Evolutionary conservation across 2,797 vertebrate species (phyloP).

Genomic region (Pseudomugil gertrudae): DNA sequence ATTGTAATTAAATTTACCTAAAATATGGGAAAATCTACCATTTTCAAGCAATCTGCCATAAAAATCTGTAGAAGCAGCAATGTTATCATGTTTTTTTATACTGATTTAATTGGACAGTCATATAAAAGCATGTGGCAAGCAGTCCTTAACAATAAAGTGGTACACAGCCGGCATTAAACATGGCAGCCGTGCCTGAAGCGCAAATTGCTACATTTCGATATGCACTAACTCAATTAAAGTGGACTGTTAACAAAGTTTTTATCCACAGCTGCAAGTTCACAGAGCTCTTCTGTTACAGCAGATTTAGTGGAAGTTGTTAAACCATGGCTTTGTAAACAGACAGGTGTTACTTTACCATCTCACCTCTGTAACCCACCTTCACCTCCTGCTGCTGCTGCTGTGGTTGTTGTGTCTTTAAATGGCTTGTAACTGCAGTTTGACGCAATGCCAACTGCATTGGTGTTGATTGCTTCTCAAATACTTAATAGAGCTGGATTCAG

Average conservation of each 20-base stretch:
- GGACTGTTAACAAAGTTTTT: slow-evolving; percentile 44
- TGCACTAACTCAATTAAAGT: slow-evolving; percentile 37
- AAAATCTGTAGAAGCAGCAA: slow-evolving; percentile 17
- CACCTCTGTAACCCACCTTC: slow-evolving; percentile 41
- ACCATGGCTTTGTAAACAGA: slow-evolving; percentile 31
- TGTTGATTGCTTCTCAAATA: slow-evolving; percentile 73
- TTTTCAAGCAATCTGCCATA: slow-evolving; percentile 25
- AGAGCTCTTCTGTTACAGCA: slow-evolving; percentile 44
- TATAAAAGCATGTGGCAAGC: slow-evolving; percentile 60
- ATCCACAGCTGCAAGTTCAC: slow-evolving; percentile 28
- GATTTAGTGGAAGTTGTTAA: slow-evolving; percentile 57
- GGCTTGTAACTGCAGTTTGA: slow-evolving; percentile 56
- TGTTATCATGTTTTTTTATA: slow-evolving; percentile 41
- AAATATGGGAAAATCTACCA: slow-evolving; percentile 4
- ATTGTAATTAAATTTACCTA: not conserved
- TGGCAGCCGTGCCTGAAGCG: slow-evolving; percentile 42
- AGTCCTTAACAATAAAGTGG: slow-evolving; percentile 45
- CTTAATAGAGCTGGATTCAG: slow-evolving; percentile 62
- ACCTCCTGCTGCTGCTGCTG: slow-evolving; percentile 24
- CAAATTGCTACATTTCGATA: slow-evolving; percentile 64
- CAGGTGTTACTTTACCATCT: slow-evolving; percentile 53
- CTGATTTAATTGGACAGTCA: slow-evolving; percentile 63
- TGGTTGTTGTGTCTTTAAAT: slow-evolving; percentile 65
- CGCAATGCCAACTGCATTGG: slow-evolving; percentile 53
- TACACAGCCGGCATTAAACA: slow-evolving; percentile 65